Conservation (phyloP, 2,888 invertebrate species). For the Spisula solida region DNA sequence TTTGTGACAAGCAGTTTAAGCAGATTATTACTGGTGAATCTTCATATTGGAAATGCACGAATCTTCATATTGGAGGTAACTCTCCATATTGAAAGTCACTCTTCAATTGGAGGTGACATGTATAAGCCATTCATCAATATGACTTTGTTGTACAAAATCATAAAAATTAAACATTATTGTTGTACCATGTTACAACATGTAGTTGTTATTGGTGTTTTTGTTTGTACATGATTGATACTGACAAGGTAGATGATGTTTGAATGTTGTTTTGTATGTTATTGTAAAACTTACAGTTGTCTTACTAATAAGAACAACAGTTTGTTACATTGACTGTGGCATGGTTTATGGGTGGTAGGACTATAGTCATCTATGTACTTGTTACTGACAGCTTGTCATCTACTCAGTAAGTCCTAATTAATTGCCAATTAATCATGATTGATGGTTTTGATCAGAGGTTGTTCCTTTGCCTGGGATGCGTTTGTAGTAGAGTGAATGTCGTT, state of each 20-base stretch:
- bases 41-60: too few species aligned
- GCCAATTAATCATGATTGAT: slow-evolving; percentile 34
- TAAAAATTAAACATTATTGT: neutral
- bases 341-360: neutral
- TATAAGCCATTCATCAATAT: neutral
- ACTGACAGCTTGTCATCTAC: slow-evolving; percentile 18
- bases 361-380: neutral
- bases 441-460: neutral
- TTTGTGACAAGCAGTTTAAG: neutral
- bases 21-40: too few species aligned
- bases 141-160: neutral
- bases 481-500: neutral
- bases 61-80: neutral
- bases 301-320: neutral
- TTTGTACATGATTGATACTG: neutral
- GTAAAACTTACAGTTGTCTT: neutral
- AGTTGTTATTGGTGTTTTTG: neutral
- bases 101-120: neutral
- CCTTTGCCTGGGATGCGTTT: neutral
- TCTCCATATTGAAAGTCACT: neutral
- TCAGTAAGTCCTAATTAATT: slow-evolving; percentile 44
- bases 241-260: neutral
- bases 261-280: neutral
- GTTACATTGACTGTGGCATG: neutral
- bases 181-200: slow-evolving; percentile 15